Evolutionary conservation across 2,888 invertebrate genomes (phyloP), one percentile per base, ranked within the genome.

Genomic region (Seladonia tumulorum): DNA sequence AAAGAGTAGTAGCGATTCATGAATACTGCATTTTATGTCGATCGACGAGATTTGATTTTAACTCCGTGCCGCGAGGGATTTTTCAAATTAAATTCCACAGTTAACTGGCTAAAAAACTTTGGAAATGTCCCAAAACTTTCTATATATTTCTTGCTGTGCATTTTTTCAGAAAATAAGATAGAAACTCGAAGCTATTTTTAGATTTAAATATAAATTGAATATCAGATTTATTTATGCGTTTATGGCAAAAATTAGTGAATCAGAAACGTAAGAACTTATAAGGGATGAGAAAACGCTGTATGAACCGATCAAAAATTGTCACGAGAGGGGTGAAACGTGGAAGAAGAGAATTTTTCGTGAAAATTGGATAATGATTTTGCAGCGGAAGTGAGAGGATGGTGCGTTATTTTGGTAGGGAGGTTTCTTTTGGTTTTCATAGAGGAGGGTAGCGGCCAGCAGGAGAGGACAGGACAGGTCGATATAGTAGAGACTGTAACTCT

Each of bases 401-500:
- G 39, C 18, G n/a, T 53, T 77, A 63, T 72, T 71, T 76, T 57
- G 73, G 39, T 71, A 5, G 16, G 73, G 29, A 75, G 73, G 29
- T 75, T 90, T 76, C 79, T 76, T 78, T 76, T 79, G 83, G 86
- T 90, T 86, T 85, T 85, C 49, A 45, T 60, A 75, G 74, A 76
- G 75, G 76, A 70, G 68, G n/a, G 66, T 22, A 77, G 53, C 71
- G 83, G 71, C 81, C 68, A 72, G 49, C 25, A 74, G 76, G 66
- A 83, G 84, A 89, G 85, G 83, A 79, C 74, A 86, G 89, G 89
- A 57, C 57, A 57, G 57, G 63, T 80, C 86, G 88, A 91, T 91
- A 90, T 75, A 89, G 76, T 77, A 80, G 87, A 86, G 84, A 87
- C 89, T 89, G 92, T 89, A 90, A 88, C 92, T 93, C 93, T 94